Conservation (phyloP, 2,888 invertebrate genomes). For the Syrphus vitripennis region DNA sequence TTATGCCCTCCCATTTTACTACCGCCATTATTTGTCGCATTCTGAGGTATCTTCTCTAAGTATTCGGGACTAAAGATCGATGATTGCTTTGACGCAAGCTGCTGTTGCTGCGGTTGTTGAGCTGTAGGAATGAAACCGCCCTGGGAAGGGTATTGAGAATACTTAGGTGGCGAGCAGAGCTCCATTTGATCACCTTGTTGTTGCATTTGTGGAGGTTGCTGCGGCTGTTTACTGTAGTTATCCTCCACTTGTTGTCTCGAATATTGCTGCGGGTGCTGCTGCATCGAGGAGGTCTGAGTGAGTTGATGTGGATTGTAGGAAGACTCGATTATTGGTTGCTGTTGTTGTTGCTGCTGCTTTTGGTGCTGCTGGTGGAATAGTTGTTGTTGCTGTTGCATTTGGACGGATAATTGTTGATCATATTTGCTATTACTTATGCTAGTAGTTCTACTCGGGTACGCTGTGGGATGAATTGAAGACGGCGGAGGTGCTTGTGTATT, state of each 20-base stretch:
- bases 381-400: conserved; percentile 73
- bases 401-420: conserved; percentile 75
- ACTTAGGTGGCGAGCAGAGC: conserved; percentile 74
- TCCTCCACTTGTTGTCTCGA: conserved; percentile 48
- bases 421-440: conserved; percentile 74
- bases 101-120: conserved; percentile 67
- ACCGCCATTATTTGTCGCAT: conserved; percentile 56
- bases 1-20: conserved; percentile 65
- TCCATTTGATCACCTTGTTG: conserved; percentile 73
- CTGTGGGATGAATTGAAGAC: conserved; percentile 61
- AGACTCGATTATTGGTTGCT: conserved; percentile 72
- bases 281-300: conserved; percentile 48
- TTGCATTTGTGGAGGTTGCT: conserved; percentile 34
- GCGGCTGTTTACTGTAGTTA: conserved; percentile 44
- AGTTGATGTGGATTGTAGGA: conserved; percentile 67
- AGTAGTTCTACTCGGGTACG: conserved; percentile 57
- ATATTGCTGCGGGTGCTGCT: conserved; percentile 66
- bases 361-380: conserved; percentile 74
- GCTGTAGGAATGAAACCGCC: conserved; percentile 64
- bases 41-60: conserved; percentile 76
- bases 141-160: conserved; percentile 66
- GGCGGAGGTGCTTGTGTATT: conserved; percentile 67
- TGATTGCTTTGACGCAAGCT: conserved; percentile 72
- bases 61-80: conserved; percentile 81
- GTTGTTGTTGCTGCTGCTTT: conserved; percentile 71